Base-by-base conservation (phyloP, 2,888 invertebrate genomes). In the Nymphalis urticae region DNA sequence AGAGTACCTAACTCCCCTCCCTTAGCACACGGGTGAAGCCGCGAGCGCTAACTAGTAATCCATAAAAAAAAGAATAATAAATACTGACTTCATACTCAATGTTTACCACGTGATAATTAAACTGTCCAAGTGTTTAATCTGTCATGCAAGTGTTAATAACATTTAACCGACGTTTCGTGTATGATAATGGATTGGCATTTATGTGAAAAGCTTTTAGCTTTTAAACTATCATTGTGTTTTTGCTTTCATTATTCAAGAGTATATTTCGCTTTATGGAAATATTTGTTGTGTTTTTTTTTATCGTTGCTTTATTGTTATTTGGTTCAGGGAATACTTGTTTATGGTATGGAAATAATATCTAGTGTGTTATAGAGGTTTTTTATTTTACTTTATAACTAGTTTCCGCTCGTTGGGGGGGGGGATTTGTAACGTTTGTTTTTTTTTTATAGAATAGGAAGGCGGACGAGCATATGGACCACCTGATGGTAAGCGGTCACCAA, bases 111-210 rank as follows among this genome's bases (percentile, higher is more conserved):
- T 48, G 19, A 51, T 68, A 70, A 68, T 68, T 62, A 68, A 64
- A 64, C 62, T 53, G 58, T 62, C 47, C 54, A 59, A 64, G 48
- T 48, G 66, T 69, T 56, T 56, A 68, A 70, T 68, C 56, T 54
- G 72, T 72, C 72, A 66, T 58, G 62, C 51, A 51, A 53, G 59
- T 62, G 72, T 64, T 72, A 66, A 69, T 71, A 66, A 63, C 68
- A 58, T 61, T 32, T 47, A 66, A 36, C 42, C 13, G 42, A 36
- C 42, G 58, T 58, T 58, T 66, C 62, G 62, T 66, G 21, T 19
- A 58, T 42, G 58, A 42, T 69, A 71, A 71, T 69, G 66, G 62
- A 69, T 69, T 71, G 71, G 56, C 66, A 61, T 61, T 71, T 64
- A 60, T 61, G 61, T 60, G 59, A 58, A 48, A 62, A 66, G 61